Base-by-base conservation (phyloP, 2,888 invertebrate genomes). In the Drosophila siamana region DNA sequence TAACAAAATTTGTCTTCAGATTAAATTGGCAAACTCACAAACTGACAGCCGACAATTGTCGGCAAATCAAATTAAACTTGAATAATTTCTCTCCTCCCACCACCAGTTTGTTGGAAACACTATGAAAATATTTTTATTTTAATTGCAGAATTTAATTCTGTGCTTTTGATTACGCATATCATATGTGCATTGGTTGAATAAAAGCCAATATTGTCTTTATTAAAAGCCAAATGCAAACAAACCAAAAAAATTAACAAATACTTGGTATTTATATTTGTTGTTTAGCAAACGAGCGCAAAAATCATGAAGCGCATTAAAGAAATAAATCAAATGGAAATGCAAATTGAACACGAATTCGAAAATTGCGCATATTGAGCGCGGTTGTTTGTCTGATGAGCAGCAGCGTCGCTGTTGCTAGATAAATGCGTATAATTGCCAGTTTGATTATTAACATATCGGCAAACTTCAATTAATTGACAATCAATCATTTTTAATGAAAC, bases 401-500 rank as follows among this genome's bases (percentile, higher is more conserved):
- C 5, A 0, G 24, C 26, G 7, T 26, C 15, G 15, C 22, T 50
- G 48, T 13, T 44, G 63, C 43, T 65, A 22, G 54, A 60, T 55
- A 68, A 66, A 61, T 67, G 64, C 70, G 72, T 73, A 61, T 74
- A 71, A 86, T 78, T 82, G 72, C 60, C 59, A 61, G 52, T 56
- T 55, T 67, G 74, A 82, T 82, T 78, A 87, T 88, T 89, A 88
- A 89, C 89, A 89, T 89, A 89, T 89, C 82, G 89, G 80, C 83
- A 80, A 76, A 88, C 78, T 90, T 88, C 84, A 90, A 89, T 89
- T 89, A 89, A 88, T 89, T 86, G 88, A 71, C 88, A 86, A 90
- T 89, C 89, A 88, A 89, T 89, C 90, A 89, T 87, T 86, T 90
- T 88, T 90, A 89, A 90, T 88, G 90, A 89, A 87, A 84, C 73